phyloP scores from a whole-genome alignment of 2,797 vertebrate genomes.

The Thaleichthys pacificus region DNA sequence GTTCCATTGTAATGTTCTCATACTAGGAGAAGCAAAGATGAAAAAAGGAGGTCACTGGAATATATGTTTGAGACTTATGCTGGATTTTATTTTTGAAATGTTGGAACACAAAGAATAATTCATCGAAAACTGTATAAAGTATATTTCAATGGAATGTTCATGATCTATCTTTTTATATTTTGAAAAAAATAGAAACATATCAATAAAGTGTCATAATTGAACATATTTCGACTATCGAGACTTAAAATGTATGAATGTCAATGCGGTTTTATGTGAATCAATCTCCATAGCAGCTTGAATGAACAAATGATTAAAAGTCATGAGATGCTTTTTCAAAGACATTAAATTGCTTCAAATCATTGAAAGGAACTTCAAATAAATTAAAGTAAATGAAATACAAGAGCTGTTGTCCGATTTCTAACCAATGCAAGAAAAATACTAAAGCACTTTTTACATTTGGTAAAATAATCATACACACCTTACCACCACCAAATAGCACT shows the following conservation, averaged over 20 bases:
- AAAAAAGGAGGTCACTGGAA: conserved; percentile 64
- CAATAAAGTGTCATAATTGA: conserved; percentile 78
- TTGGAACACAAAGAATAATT: conserved; percentile 71
- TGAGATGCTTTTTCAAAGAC: conserved; percentile 72
- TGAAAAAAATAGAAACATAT: conserved; percentile 77
- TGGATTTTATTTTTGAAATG: conserved; percentile 78
- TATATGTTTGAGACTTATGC: conserved; percentile 64
- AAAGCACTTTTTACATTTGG: neutral
- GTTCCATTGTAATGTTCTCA: conserved; percentile 65
- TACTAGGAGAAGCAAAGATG: conserved; percentile 55
- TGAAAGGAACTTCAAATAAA: conserved; percentile 74
- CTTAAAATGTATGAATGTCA: conserved; percentile 80
- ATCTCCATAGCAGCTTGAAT: conserved; percentile 76
- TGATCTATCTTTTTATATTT: conserved; percentile 82
- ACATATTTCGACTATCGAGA: conserved; percentile 76
- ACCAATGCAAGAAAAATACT: neutral
- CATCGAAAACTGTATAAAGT: conserved; percentile 76
- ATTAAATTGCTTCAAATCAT: conserved; percentile 71
- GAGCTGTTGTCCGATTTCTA: conserved; percentile 46
- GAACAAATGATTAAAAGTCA: conserved; percentile 67
- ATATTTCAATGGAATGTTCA: conserved; percentile 81
- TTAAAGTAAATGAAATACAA: conserved; percentile 54
- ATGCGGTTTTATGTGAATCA: conserved; percentile 72
- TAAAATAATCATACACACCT: neutral
- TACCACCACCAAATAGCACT: neutral